These are phyloP conservation scores for Tamias sibiricus DNA, from an alignment of 2,113 vertebrate genomes.

Conservation along the genomic window DNA sequence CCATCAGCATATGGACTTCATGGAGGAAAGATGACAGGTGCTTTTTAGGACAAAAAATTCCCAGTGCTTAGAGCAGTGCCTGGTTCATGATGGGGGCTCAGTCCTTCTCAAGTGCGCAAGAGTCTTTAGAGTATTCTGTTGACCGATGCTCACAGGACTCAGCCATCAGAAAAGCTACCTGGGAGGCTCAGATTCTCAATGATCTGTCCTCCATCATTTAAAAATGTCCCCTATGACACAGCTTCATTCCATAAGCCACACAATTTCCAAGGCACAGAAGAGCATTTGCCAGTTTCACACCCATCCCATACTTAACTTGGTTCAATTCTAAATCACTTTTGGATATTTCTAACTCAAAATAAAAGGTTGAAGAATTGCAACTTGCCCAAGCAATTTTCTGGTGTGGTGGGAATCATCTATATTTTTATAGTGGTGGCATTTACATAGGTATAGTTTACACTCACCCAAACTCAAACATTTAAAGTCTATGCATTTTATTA, in stretches of 20 bases:
- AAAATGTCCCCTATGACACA: background rate
- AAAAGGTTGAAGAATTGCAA: slow-evolving; percentile 44
- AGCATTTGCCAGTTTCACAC: background rate
- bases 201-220: background rate
- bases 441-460: background rate
- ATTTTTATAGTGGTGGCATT: slow-evolving; percentile 28
- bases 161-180: background rate
- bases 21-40: background rate
- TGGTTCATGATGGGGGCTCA: background rate
- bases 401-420: background rate
- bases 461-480: slow-evolving; percentile 16
- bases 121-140: background rate
- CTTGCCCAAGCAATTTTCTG: background rate
- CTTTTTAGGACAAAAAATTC: background rate
- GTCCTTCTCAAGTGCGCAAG: background rate
- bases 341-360: slow-evolving; percentile 9
- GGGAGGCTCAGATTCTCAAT: background rate
- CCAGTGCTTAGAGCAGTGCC: background rate
- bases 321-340: background rate
- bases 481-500: slow-evolving; percentile 30
- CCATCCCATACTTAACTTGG: background rate
- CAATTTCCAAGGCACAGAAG: background rate
- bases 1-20: background rate
- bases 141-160: background rate
- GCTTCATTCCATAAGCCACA: background rate